Conservation (phyloP, 2,888 invertebrate genomes). For the Eupithecia subfuscata region DNA sequence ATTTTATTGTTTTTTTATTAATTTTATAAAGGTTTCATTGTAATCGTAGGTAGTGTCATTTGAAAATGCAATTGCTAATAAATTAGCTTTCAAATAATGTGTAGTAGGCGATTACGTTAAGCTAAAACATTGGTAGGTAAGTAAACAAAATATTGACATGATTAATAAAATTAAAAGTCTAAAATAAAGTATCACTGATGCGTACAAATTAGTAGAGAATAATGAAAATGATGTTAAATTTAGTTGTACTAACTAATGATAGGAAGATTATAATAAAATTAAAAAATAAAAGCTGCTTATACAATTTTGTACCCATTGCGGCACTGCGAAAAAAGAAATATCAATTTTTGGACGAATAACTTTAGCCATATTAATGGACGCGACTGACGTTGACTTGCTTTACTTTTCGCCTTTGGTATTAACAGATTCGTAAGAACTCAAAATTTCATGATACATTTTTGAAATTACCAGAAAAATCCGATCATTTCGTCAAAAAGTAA, state of each 20-base stretch:
- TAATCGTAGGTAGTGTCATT: conserved; percentile 81
- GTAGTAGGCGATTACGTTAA: conserved; percentile 80
- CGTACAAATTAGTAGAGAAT: conserved; percentile 59
- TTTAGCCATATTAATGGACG: conserved; percentile 19
- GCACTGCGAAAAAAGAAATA: conserved; percentile 46
- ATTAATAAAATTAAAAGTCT: conserved; percentile 41
- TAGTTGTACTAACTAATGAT: conserved; percentile 76
- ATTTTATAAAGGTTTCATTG: conserved; percentile 81
- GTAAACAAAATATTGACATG: conserved; percentile 52
- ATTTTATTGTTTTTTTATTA: conserved; percentile 67
- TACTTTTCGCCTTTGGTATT: background rate
- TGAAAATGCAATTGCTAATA: conserved; percentile 71
- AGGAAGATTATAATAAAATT: conserved; percentile 67
- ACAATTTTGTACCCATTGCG: conserved; percentile 53
- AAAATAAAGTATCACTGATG: conserved; percentile 51
- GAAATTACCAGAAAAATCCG: background rate
- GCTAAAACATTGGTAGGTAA: conserved; percentile 63
- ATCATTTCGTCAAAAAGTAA: background rate
- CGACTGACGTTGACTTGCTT: conserved; percentile 9
- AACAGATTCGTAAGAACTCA: background rate
- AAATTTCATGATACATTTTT: background rate
- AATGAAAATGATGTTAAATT: conserved; percentile 65
- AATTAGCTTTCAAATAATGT: conserved; percentile 77
- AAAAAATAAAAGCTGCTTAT: conserved; percentile 77
- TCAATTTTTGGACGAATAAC: conserved; percentile 46